Evolutionary conservation across 2,797 vertebrate species (phyloP).

Genomic region (Gephyroberyx darwinii): DNA sequence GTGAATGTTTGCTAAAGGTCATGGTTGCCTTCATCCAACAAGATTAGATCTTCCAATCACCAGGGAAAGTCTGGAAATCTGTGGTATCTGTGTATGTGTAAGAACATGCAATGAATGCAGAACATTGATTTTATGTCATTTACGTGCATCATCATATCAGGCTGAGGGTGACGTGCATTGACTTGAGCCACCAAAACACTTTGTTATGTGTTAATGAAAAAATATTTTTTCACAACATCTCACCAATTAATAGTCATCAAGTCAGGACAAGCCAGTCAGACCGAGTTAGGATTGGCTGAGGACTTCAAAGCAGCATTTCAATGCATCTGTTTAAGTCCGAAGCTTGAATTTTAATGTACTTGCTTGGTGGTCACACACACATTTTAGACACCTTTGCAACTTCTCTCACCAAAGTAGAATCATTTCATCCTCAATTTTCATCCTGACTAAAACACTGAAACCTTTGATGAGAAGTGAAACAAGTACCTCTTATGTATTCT

Average conservation of each 20-base stretch:
- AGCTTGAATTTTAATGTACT: slow-evolving; percentile 79
- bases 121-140: not conserved
- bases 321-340: slow-evolving; percentile 84
- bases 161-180: not conserved
- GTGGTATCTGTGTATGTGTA: not conserved
- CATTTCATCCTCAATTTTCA: not conserved
- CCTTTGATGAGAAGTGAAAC: not conserved
- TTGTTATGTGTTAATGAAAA: slow-evolving; percentile 53
- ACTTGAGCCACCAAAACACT: slow-evolving; percentile 13
- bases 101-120: not conserved
- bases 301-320: slow-evolving; percentile 77
- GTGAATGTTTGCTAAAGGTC: slow-evolving; percentile 64
- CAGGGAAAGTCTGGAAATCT: slow-evolving; percentile 27
- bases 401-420: not conserved
- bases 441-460: not conserved
- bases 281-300: slow-evolving; percentile 60
- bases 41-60: slow-evolving; percentile 37
- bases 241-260: slow-evolving; percentile 67
- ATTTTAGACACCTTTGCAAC: slow-evolving; percentile 15
- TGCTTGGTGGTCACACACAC: slow-evolving; percentile 19
- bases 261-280: slow-evolving; percentile 47
- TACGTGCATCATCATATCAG: not conserved
- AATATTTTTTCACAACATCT: slow-evolving; percentile 41
- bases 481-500: not conserved
- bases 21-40: slow-evolving; percentile 46